Base-by-base conservation (phyloP, 2,888 invertebrate genomes). In the Acronicta aceris region DNA sequence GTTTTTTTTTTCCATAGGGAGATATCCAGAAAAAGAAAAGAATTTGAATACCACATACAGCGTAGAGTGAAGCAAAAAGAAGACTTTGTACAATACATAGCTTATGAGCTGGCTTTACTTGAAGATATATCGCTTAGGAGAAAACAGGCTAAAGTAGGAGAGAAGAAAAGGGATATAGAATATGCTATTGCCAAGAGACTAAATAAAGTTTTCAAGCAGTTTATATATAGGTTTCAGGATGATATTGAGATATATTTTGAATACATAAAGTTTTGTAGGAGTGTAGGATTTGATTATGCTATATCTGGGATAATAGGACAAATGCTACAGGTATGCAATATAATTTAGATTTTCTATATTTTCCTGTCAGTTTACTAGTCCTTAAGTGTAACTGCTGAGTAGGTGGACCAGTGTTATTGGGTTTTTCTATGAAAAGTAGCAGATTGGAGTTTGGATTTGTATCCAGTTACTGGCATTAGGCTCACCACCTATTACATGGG, bases 241-340 rank as follows among this genome's bases (percentile, higher is more conserved):
- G 97, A 98, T 82, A 89, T 97, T 41, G 95, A 96, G 71, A 93
- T 98, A 58, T 98, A 97, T 96, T 95, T 97, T 78, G 96, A 97
- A 45, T 97, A 97, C 81, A 96, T 98, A 54, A 97, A 97, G 79
- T 98, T 98, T 85, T 97, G 97, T 79, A 96, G 96, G 78, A 95
- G 96, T 84, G 96, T 96, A 27, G 94, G 95, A 8, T 95, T 95
- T 74, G 87, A 93, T 25, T 84, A 92, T 53, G 95, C 95, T 48
- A 94, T 96, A 16, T 94, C 95, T 9, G 91, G 94, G 15, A 95
- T 95, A 53, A 95, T 96, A 66, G 95, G 95, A 65, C 95, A 95
- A 83, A 96, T 96, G 95, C 82, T 96, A 47, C 95, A 95, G 93
- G 96, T 96, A 79, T 1, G n/a, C n/a, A 38, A 38, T n/a, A 7